Evolutionary conservation across 1,140 invertebrate genomes (phyloP), one percentile per base, ranked within the genome.

Genomic region (Heliconius himera): DNA sequence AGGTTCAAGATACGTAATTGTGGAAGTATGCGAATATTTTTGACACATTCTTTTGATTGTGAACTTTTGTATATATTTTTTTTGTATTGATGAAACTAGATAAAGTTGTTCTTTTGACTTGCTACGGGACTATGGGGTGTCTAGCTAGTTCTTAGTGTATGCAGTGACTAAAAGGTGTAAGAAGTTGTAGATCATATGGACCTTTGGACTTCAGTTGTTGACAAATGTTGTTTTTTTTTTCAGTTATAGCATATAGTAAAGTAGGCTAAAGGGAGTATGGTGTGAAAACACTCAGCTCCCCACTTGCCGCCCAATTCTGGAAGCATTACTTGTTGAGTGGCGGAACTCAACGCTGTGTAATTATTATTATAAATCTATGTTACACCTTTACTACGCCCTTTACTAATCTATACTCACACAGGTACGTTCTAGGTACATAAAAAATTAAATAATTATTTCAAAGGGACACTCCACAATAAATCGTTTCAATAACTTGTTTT

Each of bases 1-100:
- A 72, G 51, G 70, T 80, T 80, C 51, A 76, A 80, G 54, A 49
- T 54, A 9, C 16, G 9, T 77, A 80, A 72, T 75, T 79, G 78
- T 51, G 54, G 49, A 78, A 26, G 29, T 73, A 54, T 46, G 29
- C 70, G 70, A 71, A 71, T 71, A 71, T 71, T 71, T 71, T 71
- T 38, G 70, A 71, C 70, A 71, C 33, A 71, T 71, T 71, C 70
- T 66, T 66, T 66, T 66, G 33, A 26, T 66, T 66, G 4, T 66
- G 1, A 3, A 66, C 22, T 66, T 66, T 66, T 66, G 20, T 56
- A 22, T 36, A 36, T 36, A n/a, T 6, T 36, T 22, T 56, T 56
- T 22, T 8, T 56, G 60, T 66, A 66, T 66, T 29, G 22, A 66
- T 29, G 60, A 66, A 66, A 66, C 60, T 66, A 66, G 60, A 66